Evolutionary conservation across 2,888 invertebrate genomes (phyloP), one percentile per base, ranked within the genome.

Genomic region (Perizoma affinitatum): DNA sequence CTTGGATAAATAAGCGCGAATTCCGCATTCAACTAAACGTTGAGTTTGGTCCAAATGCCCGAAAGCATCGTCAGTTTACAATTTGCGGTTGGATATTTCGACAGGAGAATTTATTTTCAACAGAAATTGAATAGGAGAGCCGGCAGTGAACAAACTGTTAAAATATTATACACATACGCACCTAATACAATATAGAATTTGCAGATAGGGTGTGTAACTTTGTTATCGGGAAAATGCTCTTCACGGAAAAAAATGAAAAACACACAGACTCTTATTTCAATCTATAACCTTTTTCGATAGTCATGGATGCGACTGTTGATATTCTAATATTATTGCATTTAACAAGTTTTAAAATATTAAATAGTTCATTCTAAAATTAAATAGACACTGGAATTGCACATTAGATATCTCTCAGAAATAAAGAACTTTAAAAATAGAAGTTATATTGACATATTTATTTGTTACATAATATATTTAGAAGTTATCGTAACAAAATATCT

Each of bases 101-200:
- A 72, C 78, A 68, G 63, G 66, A 69, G 73, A 77, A 82, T 83
- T 81, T 80, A 82, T 81, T 74, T 74, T 70, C 69, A 69, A 61
- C 73, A 77, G 74, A 77, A 77, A 81, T 82, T 81, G 78, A 79
- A 80, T 76, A 70, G 74, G 69, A 70, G 53, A 58, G 63, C 46
- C 54, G 47, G 63, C 45, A 36, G 36, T 60, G 51, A 50, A 59
- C 59, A 50, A 61, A 58, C 54, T 50, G 43, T 46, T 65, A 61
- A 65, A 64, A 67, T 61, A 63, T 62, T 62, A 63, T 55, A 50
- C 54, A 58, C 42, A 49, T 53, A 50, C 22, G 22, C 3, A 22
- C 22, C 1, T 53, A 45, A 46, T 46, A 36, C 34, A 11, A 34
- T 10, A 22, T 57, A 7, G 47, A 47, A 51, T 59, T 54, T 50